Percentiles rank a stretch among this genome's conserved stretches.
Conservation (phyloP, 2,888 invertebrate genomes). For the Chorisops tibialis region DNA sequence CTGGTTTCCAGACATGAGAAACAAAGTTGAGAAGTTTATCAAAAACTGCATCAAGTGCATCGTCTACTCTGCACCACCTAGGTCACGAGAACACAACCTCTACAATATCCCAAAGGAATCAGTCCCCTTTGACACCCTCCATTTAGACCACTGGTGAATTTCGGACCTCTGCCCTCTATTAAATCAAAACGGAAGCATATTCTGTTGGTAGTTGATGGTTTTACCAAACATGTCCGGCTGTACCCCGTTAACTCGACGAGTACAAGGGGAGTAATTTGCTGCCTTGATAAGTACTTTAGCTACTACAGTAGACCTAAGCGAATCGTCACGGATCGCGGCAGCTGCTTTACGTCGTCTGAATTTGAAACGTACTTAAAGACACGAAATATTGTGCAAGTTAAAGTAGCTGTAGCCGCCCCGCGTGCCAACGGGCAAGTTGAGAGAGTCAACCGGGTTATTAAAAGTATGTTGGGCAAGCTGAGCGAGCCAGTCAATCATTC, state of each 20-base stretch:
- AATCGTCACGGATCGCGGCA: slow-evolving; percentile 17
- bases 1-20: slow-evolving; percentile 41
- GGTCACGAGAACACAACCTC: slow-evolving; percentile 35
- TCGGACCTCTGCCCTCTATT: slow-evolving; percentile 23
- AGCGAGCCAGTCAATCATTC: slow-evolving; percentile 14
- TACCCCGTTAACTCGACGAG: slow-evolving; percentile 11
- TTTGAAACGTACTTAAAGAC: slow-evolving; percentile 30
- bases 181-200: neutral
- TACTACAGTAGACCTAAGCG: neutral
- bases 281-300: slow-evolving; percentile 10
- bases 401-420: slow-evolving; percentile 38
- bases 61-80: slow-evolving; percentile 18
- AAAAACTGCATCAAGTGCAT: slow-evolving; percentile 30
- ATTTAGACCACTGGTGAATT: slow-evolving; percentile 18
- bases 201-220: slow-evolving; percentile 3
- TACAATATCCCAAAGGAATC: slow-evolving; percentile 37
- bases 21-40: slow-evolving; percentile 29
- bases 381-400: slow-evolving; percentile 35
- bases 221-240: slow-evolving; percentile 16
- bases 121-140: slow-evolving; percentile 33
- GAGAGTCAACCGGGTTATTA: slow-evolving; percentile 26
- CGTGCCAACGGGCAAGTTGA: slow-evolving; percentile 40
- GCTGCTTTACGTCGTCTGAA: slow-evolving; percentile 21
- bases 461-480: slow-evolving; percentile 21
- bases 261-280: slow-evolving; percentile 30